A percentile compares a stretch with the other conserved stretches of the same genome.
Conservation (phyloP, 2,113 vertebrate genomes). For the Pachyramphus minor region DNA sequence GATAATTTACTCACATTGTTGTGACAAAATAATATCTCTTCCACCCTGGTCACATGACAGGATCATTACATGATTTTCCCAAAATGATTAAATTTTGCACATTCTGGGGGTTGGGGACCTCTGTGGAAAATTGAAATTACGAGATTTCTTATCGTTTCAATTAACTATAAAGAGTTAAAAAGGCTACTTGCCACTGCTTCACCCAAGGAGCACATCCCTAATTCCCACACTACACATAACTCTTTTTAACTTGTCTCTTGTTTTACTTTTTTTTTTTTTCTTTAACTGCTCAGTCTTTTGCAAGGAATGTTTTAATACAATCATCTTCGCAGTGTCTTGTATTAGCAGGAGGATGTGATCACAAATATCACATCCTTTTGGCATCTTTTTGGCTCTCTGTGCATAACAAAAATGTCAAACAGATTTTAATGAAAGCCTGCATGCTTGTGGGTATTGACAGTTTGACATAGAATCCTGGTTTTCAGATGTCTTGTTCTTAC, state of each 20-base stretch:
- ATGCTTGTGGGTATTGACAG: conserved; percentile 74
- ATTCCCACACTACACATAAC: background rate
- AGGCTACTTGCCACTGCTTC: background rate
- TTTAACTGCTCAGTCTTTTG: conserved; percentile 40
- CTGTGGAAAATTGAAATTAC: background rate
- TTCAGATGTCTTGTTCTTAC: conserved; percentile 74
- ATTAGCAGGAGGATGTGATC: conserved; percentile 74
- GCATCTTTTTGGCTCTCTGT: conserved; percentile 71
- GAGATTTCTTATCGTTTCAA: background rate
- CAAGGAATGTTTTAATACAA: conserved; percentile 59
- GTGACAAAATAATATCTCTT: conserved; percentile 75
- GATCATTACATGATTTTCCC: conserved; percentile 64
- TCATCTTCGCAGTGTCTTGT: conserved; percentile 49
- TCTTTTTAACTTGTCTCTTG: background rate
- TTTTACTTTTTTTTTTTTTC: background rate
- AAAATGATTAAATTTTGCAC: conserved; percentile 59
- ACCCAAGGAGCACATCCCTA: background rate
- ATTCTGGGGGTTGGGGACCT: background rate
- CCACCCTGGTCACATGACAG: conserved; percentile 39
- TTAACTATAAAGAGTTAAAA: conserved; percentile 13
- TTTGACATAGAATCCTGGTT: conserved; percentile 73
- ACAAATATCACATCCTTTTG: conserved; percentile 77
- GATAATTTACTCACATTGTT: conserved; percentile 72
- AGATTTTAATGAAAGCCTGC: conserved; percentile 78
- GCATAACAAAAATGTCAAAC: conserved; percentile 80